Percentiles rank a stretch among this genome's conserved stretches.
Conservation (phyloP, 1,140 invertebrate genomes). For the Condylostylus longicornis region DNA sequence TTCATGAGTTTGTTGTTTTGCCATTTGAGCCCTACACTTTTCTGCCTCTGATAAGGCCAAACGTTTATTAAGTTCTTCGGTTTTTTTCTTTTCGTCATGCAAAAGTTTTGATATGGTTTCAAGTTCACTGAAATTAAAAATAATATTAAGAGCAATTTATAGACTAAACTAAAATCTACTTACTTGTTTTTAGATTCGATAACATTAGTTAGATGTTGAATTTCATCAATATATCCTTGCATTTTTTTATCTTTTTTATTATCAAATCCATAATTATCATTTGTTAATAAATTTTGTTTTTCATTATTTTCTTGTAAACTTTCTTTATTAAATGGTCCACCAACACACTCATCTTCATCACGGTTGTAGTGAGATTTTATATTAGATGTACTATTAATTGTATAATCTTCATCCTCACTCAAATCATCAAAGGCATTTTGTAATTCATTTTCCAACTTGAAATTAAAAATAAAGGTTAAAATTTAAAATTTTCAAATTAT, state of each 20-base stretch:
- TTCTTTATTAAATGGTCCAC: too few relatives aligned
- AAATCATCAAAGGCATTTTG: conserved; percentile 42
- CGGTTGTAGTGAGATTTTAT: conserved; percentile 9
- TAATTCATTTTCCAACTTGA: conserved; percentile 37
- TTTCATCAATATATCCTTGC: too few relatives aligned
- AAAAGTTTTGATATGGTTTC: conserved; percentile 15
- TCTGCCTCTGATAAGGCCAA: conserved; percentile 35
- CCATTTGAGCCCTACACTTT: conserved; percentile 35
- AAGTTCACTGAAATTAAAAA: conserved; percentile 10
- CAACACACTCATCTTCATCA: too few relatives aligned
- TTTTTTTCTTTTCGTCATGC: conserved; percentile 17
- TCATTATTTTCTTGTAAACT: too few relatives aligned
- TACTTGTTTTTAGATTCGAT: conserved; percentile 14
- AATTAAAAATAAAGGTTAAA: background rate
- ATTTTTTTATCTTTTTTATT: too few relatives aligned
- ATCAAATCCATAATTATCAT: too few relatives aligned
- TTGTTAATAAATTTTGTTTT: too few relatives aligned
- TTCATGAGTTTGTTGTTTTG: conserved; percentile 37
- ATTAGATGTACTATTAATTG: conserved; percentile 22
- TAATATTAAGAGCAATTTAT: background rate
- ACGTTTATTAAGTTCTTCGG: conserved; percentile 31
- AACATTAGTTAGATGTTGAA: background rate
- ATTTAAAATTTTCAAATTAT: conserved; percentile 1
- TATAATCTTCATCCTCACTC: conserved; percentile 38
- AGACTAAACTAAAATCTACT: background rate